Conservation (phyloP, 2,888 invertebrate species). For the Frankliniella fusca region DNA sequence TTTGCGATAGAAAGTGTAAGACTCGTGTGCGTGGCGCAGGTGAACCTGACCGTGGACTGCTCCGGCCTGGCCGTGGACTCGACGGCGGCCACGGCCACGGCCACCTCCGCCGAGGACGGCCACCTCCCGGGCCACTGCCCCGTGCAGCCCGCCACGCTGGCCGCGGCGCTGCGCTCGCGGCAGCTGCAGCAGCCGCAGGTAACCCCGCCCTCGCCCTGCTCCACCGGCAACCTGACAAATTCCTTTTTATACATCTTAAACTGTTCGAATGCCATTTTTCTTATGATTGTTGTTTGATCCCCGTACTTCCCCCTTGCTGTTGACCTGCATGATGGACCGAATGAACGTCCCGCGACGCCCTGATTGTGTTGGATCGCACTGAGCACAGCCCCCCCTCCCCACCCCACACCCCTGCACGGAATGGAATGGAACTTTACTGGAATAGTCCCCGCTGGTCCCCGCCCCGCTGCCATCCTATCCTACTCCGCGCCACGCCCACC, state of each 20-base stretch:
- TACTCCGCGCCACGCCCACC: slow-evolving; percentile 38
- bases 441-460: slow-evolving; percentile 34
- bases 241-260: too few relatives aligned
- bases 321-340: too few relatives aligned
- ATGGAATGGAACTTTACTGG: neutral
- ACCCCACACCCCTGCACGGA: neutral
- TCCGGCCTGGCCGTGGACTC: slow-evolving; percentile 36
- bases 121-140: slow-evolving; percentile 28
- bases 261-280: too few relatives aligned
- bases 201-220: neutral
- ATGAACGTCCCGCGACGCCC: too few relatives aligned
- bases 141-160: slow-evolving; percentile 14
- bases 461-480: slow-evolving; percentile 32
- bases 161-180: slow-evolving; percentile 13
- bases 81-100: neutral
- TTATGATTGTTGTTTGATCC: too few relatives aligned
- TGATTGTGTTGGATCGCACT: neutral
- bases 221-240: too few relatives aligned
- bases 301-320: neutral
- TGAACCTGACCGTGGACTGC: slow-evolving; percentile 47
- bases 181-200: slow-evolving; percentile 16
- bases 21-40: slow-evolving; percentile 39
- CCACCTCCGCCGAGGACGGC: slow-evolving; percentile 27
- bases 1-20: too few relatives aligned
- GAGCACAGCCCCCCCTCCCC: neutral